Percentiles rank a stretch among this genome's conserved stretches.
These are phyloP conservation scores for Acronicta psi DNA, from an alignment of 2,888 invertebrate genomes.

Conservation along the genomic window DNA sequence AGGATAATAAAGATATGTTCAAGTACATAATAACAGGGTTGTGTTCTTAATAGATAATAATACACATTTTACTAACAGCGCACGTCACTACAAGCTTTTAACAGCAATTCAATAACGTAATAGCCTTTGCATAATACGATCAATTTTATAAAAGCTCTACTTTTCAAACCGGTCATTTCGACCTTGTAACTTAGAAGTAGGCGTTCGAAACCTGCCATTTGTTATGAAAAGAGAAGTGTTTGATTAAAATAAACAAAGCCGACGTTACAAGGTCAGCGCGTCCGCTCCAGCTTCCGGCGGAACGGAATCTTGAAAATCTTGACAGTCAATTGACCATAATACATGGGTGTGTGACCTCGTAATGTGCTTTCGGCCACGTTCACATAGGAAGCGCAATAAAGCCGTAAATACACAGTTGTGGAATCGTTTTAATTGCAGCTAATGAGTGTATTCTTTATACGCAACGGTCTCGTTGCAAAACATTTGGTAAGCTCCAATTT, in stretches of 20 bases:
- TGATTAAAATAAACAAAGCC: slow-evolving; percentile 64
- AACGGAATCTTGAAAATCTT: slow-evolving; percentile 59
- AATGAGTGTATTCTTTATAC: slow-evolving; percentile 45
- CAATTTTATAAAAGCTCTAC: slow-evolving; percentile 68
- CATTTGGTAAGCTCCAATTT: slow-evolving; percentile 32
- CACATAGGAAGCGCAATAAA: slow-evolving; percentile 60
- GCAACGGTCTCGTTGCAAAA: slow-evolving; percentile 40
- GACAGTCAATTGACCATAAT: slow-evolving; percentile 56
- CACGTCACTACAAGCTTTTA: slow-evolving; percentile 30
- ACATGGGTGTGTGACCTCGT: slow-evolving; percentile 61
- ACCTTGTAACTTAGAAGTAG: slow-evolving; percentile 73
- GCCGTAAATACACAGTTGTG: slow-evolving; percentile 36
- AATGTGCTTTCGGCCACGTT: slow-evolving; percentile 57
- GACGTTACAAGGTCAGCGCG: slow-evolving; percentile 67
- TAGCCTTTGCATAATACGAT: slow-evolving; percentile 67
- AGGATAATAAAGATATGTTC: slow-evolving; percentile 31
- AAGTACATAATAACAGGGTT: slow-evolving; percentile 26
- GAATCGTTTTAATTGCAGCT: slow-evolving; percentile 53
- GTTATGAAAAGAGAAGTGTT: slow-evolving; percentile 62
- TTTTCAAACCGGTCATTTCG: slow-evolving; percentile 73
- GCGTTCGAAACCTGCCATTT: slow-evolving; percentile 71
- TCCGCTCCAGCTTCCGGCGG: slow-evolving; percentile 71
- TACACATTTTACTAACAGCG: slow-evolving; percentile 40
- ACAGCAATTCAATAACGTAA: slow-evolving; percentile 49
- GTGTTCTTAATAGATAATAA: slow-evolving; percentile 34